Evolutionary conservation across 2,888 invertebrate species (phyloP), one percentile per base, ranked within the genome.

Genomic region (Rhaphigaster nebulosa): DNA sequence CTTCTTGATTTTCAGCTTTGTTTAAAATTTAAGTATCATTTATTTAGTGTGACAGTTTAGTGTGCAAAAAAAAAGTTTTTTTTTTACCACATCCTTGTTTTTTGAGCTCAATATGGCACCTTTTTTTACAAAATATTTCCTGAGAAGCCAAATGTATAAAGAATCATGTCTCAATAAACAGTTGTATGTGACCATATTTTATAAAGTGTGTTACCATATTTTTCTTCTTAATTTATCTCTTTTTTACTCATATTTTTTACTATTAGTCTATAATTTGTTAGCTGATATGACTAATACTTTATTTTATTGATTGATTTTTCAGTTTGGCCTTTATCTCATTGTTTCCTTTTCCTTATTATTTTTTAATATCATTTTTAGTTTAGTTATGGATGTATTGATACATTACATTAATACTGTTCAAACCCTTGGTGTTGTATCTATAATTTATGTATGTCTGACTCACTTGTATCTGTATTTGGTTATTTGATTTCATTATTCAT

Each of bases 151-250:
- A 91, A 91, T 92, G 92, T 92, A 92, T 92, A 91, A 92, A 91
- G 89, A 91, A 92, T 91, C 92, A 91, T 92, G 92, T 92, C 92
- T 92, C 91, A 92, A 92, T 92, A 92, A 92, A 92, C 92, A 92
- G 92, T 92, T 92, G 92, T 92, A 92, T 92, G 92, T 92, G 92
- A 92, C 92, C 92, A 92, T 91, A 92, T 92, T 92, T 92, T 92
- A 92, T 92, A 92, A 92, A 92, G 87, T 91, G 84, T 91, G 89
- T 90, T 90, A 84, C 84, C 84, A 84, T 50, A 84, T 84, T 45
- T 84, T 84, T 84, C 45, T 45, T 84, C 45, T 45, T 84, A 45
- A 84, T 41, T 84, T 84, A 45, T 45, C 26, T n/a, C 1, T 84
- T n/a, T 80, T 80, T 38, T 29, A 70, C 2, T 70, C 1, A 10